A percentile compares a stretch with the other conserved stretches of the same genome.
phyloP scores from a whole-genome alignment of 2,888 invertebrate genomes.

The Leptura quadrifasciata region DNA sequence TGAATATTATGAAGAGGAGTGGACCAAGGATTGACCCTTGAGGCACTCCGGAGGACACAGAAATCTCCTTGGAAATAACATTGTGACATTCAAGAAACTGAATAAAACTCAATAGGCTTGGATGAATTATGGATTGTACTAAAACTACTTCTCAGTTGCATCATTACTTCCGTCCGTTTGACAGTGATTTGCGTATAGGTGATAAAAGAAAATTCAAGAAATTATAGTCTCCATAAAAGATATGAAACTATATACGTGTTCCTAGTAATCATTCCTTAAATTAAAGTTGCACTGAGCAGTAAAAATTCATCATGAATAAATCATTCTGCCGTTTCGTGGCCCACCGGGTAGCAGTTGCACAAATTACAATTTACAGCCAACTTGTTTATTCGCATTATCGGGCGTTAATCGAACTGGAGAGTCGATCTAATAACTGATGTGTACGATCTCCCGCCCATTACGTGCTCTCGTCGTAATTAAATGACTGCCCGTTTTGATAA shows the following conservation, averaged over 20 bases:
- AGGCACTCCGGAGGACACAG: too few species aligned
- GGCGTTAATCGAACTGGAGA: conserved; percentile 50
- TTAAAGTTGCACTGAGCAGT: not conserved
- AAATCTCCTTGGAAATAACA: too few species aligned
- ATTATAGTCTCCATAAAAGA: not conserved
- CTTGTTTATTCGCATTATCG: conserved; percentile 53
- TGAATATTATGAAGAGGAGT: too few species aligned
- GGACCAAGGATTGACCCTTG: too few species aligned
- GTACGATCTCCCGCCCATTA: conserved; percentile 50
- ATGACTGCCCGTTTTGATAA: conserved; percentile 54
- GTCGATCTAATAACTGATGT: conserved; percentile 53
- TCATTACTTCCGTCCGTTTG: too few species aligned
- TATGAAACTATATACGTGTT: not conserved
- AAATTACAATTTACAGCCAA: conserved; percentile 41
- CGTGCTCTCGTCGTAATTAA: conserved; percentile 52
- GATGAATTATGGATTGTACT: too few species aligned
- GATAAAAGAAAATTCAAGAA: not conserved
- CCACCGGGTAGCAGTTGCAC: conserved; percentile 31
- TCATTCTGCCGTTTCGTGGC: conserved; percentile 11
- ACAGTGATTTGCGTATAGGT: not conserved
- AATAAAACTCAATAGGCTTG: too few species aligned
- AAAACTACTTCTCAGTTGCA: too few species aligned
- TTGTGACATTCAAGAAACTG: too few species aligned
- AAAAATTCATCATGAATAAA: not conserved
- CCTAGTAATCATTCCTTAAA: not conserved